These are phyloP conservation scores for Euura lappo DNA, from an alignment of 1,140 invertebrate species.

Conservation along the genomic window DNA sequence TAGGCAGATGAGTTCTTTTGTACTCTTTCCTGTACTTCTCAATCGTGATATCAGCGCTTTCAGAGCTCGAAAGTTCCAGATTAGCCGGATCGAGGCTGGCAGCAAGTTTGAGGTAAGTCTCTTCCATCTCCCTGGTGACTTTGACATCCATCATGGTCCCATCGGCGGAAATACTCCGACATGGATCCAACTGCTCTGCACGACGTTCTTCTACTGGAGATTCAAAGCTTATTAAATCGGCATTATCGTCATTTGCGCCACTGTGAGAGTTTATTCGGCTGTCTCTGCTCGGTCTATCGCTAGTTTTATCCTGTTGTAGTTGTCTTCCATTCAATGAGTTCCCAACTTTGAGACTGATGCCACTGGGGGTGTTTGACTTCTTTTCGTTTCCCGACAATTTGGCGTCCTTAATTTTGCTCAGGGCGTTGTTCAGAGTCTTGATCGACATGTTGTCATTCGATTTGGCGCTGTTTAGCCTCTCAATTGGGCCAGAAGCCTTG, in stretches of 20 bases:
- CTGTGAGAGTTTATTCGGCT: neutral
- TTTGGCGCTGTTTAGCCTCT: neutral
- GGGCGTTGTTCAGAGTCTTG: neutral
- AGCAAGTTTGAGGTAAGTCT: constrained; percentile 55
- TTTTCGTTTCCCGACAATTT: neutral
- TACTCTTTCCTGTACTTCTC: constrained; percentile 55
- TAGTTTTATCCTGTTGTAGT: neutral
- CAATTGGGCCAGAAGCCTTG: constrained; percentile 45
- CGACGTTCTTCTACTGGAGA: constrained; percentile 34
- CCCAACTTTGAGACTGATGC: neutral
- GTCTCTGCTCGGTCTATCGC: neutral
- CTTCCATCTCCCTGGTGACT: constrained; percentile 57
- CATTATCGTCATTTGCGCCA: neutral
- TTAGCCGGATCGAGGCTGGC: constrained; percentile 50
- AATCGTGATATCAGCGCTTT: constrained; percentile 46
- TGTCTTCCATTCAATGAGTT: neutral
- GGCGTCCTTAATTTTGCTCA: neutral
- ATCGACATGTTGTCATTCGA: neutral
- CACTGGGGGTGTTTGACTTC: neutral
- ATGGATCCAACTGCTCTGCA: neutral
- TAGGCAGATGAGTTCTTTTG: constrained; percentile 42
- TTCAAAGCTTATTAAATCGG: constrained; percentile 53
- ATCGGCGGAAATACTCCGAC: neutral
- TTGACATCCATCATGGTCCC: constrained; percentile 41
- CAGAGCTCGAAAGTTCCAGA: constrained; percentile 35